Conservation (phyloP, 2,113 vertebrate species). For the Osmerus mordax region DNA sequence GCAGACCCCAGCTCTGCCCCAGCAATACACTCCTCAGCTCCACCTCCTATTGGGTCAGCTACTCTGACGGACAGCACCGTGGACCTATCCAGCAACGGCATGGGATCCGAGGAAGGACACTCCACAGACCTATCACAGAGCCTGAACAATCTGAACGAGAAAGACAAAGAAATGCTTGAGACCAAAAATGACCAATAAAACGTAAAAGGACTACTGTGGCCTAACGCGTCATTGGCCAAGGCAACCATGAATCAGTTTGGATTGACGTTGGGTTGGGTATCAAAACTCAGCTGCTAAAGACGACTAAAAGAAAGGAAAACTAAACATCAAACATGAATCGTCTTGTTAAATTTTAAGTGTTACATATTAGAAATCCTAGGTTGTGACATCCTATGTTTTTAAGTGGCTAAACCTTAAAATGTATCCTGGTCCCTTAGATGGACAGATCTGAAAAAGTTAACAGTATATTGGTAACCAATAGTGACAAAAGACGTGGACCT, state of each 20-base stretch:
- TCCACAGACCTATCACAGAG: conserved; percentile 51
- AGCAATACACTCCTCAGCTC: conserved; percentile 48
- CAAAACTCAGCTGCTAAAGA: conserved; percentile 50
- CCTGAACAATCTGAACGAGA: conserved; percentile 50
- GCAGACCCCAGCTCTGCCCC: conserved; percentile 57
- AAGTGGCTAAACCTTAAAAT: conserved; percentile 67
- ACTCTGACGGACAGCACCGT: conserved; percentile 49
- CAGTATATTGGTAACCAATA: conserved; percentile 80
- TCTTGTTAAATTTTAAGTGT: conserved; percentile 70
- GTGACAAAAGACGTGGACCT: conserved; percentile 72
- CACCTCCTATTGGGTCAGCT: conserved; percentile 55
- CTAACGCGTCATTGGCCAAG: conserved; percentile 37
- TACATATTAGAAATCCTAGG: conserved; percentile 70
- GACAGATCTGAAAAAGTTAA: conserved; percentile 68
- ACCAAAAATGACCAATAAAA: conserved; percentile 71
- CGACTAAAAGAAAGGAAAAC: conserved; percentile 47
- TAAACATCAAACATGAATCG: conserved; percentile 48
- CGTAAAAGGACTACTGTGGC: conserved; percentile 34
- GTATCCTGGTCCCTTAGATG: conserved; percentile 68
- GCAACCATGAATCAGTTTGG: neutral
- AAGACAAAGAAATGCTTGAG: conserved; percentile 63
- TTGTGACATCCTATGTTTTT: conserved; percentile 62
- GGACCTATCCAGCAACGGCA: conserved; percentile 51
- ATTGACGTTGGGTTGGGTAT: conserved; percentile 35
- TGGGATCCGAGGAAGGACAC: conserved; percentile 42